These are phyloP conservation scores for Ondatra zibethicus DNA, from an alignment of 2,113 vertebrate genomes.

Conservation along the genomic window DNA sequence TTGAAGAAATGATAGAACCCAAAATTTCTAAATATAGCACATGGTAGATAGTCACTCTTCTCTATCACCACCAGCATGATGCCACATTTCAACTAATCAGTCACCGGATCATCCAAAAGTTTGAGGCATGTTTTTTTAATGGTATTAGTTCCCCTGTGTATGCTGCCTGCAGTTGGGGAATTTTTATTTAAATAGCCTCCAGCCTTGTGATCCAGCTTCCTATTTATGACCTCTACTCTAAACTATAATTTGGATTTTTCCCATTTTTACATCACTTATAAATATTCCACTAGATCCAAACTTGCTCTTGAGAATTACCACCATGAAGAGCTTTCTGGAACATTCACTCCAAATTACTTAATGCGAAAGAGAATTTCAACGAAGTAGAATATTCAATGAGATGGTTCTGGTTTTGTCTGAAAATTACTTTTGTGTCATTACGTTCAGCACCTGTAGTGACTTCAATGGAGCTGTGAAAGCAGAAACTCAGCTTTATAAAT, in stretches of 20 bases:
- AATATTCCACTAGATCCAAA: slow-evolving; percentile 42
- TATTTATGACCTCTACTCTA: not conserved
- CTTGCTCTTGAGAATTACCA: not conserved
- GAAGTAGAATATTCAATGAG: not conserved
- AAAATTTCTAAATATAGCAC: not conserved
- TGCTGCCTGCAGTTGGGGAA: not conserved
- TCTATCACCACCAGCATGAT: not conserved
- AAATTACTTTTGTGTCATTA: not conserved
- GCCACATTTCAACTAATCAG: not conserved
- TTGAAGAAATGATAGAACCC: not conserved
- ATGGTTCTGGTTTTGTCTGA: slow-evolving; percentile 29
- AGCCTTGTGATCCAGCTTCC: not conserved
- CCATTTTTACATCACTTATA: not conserved
- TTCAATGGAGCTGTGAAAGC: not conserved
- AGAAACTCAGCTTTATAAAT: not conserved
- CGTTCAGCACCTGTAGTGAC: not conserved
- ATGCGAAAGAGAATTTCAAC: not conserved
- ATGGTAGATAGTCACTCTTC: not conserved
- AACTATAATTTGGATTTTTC: not conserved
- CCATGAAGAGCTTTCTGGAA: not conserved
- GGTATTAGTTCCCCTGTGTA: not conserved
- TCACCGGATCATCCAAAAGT: not conserved
- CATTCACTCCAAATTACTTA: not conserved
- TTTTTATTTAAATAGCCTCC: not conserved
- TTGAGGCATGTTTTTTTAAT: not conserved